Percentiles rank a stretch among this genome's conserved stretches.
Conservation (phyloP, 2,888 invertebrate genomes). For the Rotaria sp. region DNA sequence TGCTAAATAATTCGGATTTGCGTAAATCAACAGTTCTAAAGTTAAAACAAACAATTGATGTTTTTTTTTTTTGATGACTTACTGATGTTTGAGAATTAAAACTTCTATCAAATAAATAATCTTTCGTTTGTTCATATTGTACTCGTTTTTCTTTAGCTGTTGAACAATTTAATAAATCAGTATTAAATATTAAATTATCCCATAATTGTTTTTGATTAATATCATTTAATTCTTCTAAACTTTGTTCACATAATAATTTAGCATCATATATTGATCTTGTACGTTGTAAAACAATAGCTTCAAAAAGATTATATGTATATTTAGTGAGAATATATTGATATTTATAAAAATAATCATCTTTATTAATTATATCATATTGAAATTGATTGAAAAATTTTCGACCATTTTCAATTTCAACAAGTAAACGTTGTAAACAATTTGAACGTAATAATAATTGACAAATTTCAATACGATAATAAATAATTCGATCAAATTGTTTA, state of each 20-base stretch:
- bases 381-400: background rate
- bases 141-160: background rate
- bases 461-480: background rate
- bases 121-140: background rate
- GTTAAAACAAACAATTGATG: no score
- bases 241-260: background rate
- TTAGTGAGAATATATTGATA: background rate
- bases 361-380: background rate
- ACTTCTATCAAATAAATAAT: background rate
- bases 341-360: background rate
- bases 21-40: no score
- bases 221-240: background rate
- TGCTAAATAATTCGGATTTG: no score
- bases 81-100: background rate
- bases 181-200: background rate
- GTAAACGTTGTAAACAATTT: background rate
- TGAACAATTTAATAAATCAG: background rate
- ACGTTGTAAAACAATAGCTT: conserved; percentile 4
- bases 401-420: background rate
- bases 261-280: background rate
- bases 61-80: background rate
- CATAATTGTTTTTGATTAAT: background rate
- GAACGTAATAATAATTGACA: background rate
- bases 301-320: background rate
- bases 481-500: background rate